Evolutionary conservation across 2,888 invertebrate species (phyloP).

Genomic region (Eledone cirrhosa): DNA sequence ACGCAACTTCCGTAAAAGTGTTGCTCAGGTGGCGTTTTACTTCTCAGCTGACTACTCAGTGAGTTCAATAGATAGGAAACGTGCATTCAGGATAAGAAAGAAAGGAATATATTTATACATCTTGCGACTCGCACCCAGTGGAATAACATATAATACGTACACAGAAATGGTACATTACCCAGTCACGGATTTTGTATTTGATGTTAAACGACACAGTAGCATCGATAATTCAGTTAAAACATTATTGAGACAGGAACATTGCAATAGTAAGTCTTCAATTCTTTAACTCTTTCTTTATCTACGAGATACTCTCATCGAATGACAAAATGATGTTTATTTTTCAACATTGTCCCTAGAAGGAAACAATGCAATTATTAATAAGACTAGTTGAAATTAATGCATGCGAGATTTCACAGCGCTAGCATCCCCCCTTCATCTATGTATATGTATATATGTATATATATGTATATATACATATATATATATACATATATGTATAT

Average conservation of each 20-base stretch:
- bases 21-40: background rate
- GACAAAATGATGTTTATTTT: no score
- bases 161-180: background rate
- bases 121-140: background rate
- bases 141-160: background rate
- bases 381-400: no score
- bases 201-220: background rate
- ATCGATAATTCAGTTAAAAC: background rate
- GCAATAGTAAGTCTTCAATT: background rate
- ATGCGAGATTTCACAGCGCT: no score
- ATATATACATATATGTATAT: no score
- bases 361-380: no score
- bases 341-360: no score
- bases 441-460: no score
- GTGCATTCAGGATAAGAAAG: background rate
- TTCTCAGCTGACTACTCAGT: background rate
- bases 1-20: background rate
- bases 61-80: background rate
- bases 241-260: background rate
- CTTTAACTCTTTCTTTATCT: no score
- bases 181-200: constrained; percentile 6
- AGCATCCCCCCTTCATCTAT: no score
- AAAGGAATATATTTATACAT: constrained; percentile 8
- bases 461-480: no score
- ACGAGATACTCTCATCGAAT: no score